A percentile compares a stretch with the other conserved stretches of the same genome.
phyloP scores from a whole-genome alignment of 2,113 vertebrate species.

The Turnix velox region DNA sequence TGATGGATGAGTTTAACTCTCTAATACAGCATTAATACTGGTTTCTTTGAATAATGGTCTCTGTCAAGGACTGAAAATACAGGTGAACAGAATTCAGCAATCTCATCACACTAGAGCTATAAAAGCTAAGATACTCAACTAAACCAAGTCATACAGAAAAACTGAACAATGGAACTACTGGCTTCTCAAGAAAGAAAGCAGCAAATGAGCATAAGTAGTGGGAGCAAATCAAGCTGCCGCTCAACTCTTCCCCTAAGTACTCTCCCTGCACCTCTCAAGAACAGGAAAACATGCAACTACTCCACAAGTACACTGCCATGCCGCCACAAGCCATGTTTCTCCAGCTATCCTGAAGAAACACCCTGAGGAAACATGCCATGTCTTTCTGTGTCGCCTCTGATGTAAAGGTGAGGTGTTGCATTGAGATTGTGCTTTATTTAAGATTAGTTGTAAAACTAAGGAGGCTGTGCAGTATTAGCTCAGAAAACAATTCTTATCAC shows the following conservation, averaged over 20 bases:
- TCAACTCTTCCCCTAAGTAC: neutral
- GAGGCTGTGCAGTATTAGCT: neutral
- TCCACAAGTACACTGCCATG: too few species aligned
- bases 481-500: neutral
- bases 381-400: neutral
- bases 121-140: neutral
- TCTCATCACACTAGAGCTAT: neutral
- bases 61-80: neutral
- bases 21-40: neutral
- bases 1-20: neutral
- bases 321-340: neutral
- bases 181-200: neutral
- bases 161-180: neutral
- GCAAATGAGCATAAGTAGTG: neutral
- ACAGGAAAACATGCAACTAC: rapidly evolving
- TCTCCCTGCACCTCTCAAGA: neutral
- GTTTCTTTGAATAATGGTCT: neutral
- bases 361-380: neutral
- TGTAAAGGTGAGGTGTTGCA: neutral
- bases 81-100: neutral
- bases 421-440: neutral
- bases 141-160: neutral
- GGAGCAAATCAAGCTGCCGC: neutral
- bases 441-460: neutral
- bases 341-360: neutral